These are phyloP conservation scores for Pimephales promelas DNA, from an alignment of 2,113 vertebrate genomes.

Conservation along the genomic window DNA sequence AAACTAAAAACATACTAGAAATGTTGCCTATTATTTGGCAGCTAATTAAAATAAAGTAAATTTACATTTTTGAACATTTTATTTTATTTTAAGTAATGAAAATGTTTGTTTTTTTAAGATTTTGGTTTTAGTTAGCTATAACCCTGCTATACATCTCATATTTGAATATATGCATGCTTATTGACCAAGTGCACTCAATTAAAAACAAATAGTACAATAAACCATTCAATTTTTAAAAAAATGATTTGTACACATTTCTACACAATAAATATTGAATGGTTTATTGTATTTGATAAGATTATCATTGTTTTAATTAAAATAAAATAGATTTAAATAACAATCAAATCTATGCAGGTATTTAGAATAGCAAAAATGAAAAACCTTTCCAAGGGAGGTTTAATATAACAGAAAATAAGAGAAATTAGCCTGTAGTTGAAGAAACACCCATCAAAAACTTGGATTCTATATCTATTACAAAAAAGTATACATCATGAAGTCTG, in stretches of 20 bases:
- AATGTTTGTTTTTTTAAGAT: no score
- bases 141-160: no score
- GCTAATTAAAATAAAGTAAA: no score
- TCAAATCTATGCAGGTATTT: neutral
- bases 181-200: neutral
- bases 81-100: no score
- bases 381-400: neutral
- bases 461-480: slow-evolving; percentile 6
- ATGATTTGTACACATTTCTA: no score
- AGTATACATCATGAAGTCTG: neutral
- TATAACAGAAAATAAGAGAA: neutral
- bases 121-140: no score
- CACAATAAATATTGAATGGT: neutral
- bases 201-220: no score
- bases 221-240: no score
- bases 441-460: neutral
- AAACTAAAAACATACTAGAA: no score
- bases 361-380: neutral
- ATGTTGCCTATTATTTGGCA: no score
- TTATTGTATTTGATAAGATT: neutral
- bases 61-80: no score
- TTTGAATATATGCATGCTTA: neutral
- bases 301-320: neutral
- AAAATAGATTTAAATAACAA: no score
- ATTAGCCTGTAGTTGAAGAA: neutral